A percentile compares a stretch with the other conserved stretches of the same genome.
Evolutionary conservation across 2,113 vertebrate species (phyloP).

Genomic region (Anseranas semipalmata): DNA sequence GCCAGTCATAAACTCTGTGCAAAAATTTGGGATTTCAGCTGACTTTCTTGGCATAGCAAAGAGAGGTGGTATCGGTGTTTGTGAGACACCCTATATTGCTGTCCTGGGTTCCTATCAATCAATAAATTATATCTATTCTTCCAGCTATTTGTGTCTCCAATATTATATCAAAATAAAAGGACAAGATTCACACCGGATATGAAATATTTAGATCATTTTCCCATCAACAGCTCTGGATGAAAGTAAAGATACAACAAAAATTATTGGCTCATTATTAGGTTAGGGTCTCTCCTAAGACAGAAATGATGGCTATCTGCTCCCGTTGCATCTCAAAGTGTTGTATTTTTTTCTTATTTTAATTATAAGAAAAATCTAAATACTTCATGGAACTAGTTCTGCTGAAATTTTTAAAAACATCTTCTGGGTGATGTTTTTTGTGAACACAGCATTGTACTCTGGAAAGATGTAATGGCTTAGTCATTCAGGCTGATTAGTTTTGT

Average conservation of each 20-base stretch:
- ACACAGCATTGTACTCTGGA: not conserved
- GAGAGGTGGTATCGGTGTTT: not conserved
- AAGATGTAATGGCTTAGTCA: not conserved
- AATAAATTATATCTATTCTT: not conserved
- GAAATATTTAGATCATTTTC: slow-evolving; percentile 9
- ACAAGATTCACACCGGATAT: not conserved
- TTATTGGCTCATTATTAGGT: not conserved
- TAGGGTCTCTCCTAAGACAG: not conserved
- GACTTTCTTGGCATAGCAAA: not conserved
- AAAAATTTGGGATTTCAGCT: not conserved
- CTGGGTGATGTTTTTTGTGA: not conserved
- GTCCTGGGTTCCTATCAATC: not conserved
- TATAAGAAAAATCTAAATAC: not conserved
- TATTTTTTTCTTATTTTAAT: not conserved
- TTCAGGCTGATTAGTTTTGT: not conserved
- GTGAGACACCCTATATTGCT: not conserved
- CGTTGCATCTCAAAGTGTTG: not conserved
- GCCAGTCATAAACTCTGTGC: not conserved
- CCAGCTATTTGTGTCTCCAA: not conserved
- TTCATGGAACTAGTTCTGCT: not conserved
- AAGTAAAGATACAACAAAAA: not conserved
- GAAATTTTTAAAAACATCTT: not conserved
- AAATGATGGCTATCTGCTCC: not conserved
- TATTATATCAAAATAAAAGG: not conserved
- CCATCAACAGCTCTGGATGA: not conserved